Percentiles rank a stretch among this genome's conserved stretches.
Evolutionary conservation across 2,113 vertebrate genomes (phyloP).

Genomic region (Austrofundulus limnaeus): DNA sequence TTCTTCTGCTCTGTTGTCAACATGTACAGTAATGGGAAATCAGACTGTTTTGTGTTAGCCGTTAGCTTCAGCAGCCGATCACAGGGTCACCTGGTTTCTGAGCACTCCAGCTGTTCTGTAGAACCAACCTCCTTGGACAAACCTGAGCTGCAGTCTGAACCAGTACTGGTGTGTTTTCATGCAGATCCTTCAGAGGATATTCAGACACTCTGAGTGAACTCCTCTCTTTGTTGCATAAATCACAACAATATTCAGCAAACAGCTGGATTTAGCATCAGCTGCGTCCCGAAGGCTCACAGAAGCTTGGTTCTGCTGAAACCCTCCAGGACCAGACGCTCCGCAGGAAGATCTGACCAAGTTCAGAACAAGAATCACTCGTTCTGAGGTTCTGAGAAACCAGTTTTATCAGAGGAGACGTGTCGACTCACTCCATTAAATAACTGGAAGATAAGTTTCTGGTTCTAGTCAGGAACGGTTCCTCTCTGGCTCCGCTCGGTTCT

Average conservation of each 20-base stretch:
- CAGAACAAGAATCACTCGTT: background rate
- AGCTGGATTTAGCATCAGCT: conserved; percentile 36
- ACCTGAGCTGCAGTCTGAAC: too few relatives aligned
- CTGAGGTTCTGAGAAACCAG: background rate
- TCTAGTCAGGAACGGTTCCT: background rate
- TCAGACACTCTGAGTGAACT: background rate
- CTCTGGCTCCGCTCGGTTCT: conserved; percentile 27
- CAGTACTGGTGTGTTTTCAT: background rate
- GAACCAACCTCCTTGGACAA: too few relatives aligned
- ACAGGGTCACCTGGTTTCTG: too few relatives aligned
- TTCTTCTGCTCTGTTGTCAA: too few relatives aligned
- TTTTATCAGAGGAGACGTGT: background rate
- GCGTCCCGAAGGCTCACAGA: too few relatives aligned
- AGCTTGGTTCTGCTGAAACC: background rate
- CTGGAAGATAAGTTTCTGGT: background rate
- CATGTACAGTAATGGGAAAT: too few relatives aligned
- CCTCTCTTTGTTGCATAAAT: background rate
- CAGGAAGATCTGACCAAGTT: conserved; percentile 4
- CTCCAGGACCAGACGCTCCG: conserved; percentile 12
- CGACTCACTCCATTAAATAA: background rate
- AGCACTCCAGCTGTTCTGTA: too few relatives aligned
- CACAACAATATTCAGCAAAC: background rate
- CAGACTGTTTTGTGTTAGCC: too few relatives aligned
- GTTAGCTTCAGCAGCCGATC: too few relatives aligned
- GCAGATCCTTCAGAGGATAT: conserved; percentile 1